These are phyloP conservation scores for Nemopilema nomurai DNA, from an alignment of 30 jellyfish, hydroid and myxozoan species.

Conservation along the genomic window DNA sequence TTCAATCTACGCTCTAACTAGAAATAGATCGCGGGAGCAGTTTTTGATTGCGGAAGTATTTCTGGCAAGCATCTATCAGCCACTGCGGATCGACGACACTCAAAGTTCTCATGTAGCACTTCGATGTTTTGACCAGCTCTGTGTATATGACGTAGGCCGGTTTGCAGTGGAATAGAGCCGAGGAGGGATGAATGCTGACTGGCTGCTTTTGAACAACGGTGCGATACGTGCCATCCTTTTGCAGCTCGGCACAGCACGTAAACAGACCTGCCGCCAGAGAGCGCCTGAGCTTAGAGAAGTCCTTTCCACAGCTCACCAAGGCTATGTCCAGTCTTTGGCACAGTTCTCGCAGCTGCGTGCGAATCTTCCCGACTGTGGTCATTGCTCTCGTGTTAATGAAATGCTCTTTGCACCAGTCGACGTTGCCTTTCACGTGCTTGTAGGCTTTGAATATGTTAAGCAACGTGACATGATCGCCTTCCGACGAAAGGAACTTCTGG, in stretches of 20 bases:
- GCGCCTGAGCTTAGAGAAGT: slow-evolving; percentile 61
- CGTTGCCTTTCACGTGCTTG: slow-evolving; percentile 79
- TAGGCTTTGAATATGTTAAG: slow-evolving; percentile 80
- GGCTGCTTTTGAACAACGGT: slow-evolving; percentile 79
- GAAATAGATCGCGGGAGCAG: slow-evolving; percentile 63
- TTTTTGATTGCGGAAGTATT: slow-evolving; percentile 47
- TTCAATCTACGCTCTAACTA: slow-evolving; percentile 13
- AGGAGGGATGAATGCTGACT: slow-evolving; percentile 93
- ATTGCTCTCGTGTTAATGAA: slow-evolving; percentile 81
- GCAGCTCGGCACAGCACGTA: slow-evolving; percentile 90
- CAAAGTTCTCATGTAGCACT: slow-evolving; percentile 82
- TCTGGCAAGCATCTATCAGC: slow-evolving; percentile 86
- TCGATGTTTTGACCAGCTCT: slow-evolving; percentile 89
- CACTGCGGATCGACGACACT: slow-evolving; percentile 91
- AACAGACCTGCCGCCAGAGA: slow-evolving; percentile 84
- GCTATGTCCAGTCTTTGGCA: slow-evolving; percentile 56
- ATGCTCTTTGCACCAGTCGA: slow-evolving; percentile 89
- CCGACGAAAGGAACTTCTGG: slow-evolving; percentile 79
- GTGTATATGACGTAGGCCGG: slow-evolving; percentile 79
- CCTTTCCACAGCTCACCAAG: slow-evolving; percentile 77
- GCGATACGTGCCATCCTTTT: slow-evolving; percentile 82
- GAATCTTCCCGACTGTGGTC: slow-evolving; percentile 75
- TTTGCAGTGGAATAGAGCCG: slow-evolving; percentile 75
- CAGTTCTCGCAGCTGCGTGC: slow-evolving; percentile 85
- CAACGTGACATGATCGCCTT: slow-evolving; percentile 88